Evolutionary conservation across 2,113 vertebrate species (phyloP), one percentile per base, ranked within the genome.

Genomic region (Rhipidura dahli): DNA sequence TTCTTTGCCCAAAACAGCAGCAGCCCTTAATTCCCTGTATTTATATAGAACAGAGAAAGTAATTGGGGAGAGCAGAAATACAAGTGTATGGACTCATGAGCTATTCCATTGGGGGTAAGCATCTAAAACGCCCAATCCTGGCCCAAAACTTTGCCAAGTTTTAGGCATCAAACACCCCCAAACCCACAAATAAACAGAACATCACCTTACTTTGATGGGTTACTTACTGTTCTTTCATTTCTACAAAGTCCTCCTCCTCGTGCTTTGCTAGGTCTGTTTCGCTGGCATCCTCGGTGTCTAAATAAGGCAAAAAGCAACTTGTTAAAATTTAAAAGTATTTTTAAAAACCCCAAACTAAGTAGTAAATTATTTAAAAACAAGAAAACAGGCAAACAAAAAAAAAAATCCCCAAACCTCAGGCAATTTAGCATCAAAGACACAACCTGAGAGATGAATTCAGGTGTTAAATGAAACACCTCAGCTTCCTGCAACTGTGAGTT

Each of bases 171-270:
- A 69, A 15, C 5, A 23, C 2, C 31, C 13, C 40, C 33, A 56
- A 45, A 31, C 5, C 17, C 39, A 40, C 45, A 82, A 44, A 26
- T 23, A 57, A 83, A 45, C 2, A 66, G 28, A 80, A 30, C 1
- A 18, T 30, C 7, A 12, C 6, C 3, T 59, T 66, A 23, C 4
- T 89, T 68, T 31, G 1, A 81, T 1, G 12, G 13, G 8, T 80
- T 92, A 99, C 99, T 99, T 95, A 99, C 99, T 99, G 99, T 79
- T 99, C 99, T 97, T 99, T 99, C 97, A 99, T 99, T 97, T 99
- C 99, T 59, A 99, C 99, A 76, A 99, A 99, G 94, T 99, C 99
- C 70, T 99, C 99, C 63, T 99, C 99, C 40, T 99, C 99, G 0
- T 99, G 99, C 90, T 99, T 99, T 69, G 99, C 99, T 89, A 99